Percentiles rank a stretch among this genome's conserved stretches.
Conservation (phyloP, 2,888 invertebrate species). For the Teinopalpus imperialis region DNA sequence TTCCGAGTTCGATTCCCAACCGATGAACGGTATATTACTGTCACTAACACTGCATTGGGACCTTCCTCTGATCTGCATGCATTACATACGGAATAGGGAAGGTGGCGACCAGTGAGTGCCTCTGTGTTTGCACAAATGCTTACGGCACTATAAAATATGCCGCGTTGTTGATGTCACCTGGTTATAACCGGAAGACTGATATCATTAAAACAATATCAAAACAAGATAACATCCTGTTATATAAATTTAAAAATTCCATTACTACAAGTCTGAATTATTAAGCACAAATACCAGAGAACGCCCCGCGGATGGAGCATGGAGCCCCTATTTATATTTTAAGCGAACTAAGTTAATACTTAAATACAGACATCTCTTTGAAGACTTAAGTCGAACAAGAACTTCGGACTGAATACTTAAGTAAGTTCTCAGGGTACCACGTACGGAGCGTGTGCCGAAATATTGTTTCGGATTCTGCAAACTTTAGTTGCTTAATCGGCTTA, state of each 20-base stretch:
- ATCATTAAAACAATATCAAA: neutral
- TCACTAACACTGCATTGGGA: too few species aligned
- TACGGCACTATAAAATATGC: too few species aligned
- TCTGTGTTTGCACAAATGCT: too few species aligned
- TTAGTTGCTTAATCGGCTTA: slow-evolving; percentile 22
- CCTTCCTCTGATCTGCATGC: too few species aligned
- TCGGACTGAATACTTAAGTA: slow-evolving; percentile 31
- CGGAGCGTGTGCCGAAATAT: slow-evolving; percentile 28
- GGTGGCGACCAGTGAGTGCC: too few species aligned
- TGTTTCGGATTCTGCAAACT: slow-evolving; percentile 24
- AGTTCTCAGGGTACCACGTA: slow-evolving; percentile 23
- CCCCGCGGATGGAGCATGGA: neutral
- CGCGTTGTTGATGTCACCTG: too few species aligned
- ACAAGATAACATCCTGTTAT: neutral
- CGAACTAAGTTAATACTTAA: slow-evolving; percentile 31
- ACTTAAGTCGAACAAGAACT: slow-evolving; percentile 30
- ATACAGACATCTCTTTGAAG: slow-evolving; percentile 29
- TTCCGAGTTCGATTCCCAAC: too few species aligned
- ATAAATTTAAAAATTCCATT: neutral
- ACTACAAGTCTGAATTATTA: slow-evolving; percentile 14
- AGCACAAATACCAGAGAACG: neutral
- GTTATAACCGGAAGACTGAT: too few species aligned
- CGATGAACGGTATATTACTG: too few species aligned
- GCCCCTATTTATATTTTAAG: slow-evolving; percentile 26
- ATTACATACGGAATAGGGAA: too few species aligned